Base-by-base conservation (phyloP, 2,888 invertebrate genomes). In the Drosophila diplacantha region DNA sequence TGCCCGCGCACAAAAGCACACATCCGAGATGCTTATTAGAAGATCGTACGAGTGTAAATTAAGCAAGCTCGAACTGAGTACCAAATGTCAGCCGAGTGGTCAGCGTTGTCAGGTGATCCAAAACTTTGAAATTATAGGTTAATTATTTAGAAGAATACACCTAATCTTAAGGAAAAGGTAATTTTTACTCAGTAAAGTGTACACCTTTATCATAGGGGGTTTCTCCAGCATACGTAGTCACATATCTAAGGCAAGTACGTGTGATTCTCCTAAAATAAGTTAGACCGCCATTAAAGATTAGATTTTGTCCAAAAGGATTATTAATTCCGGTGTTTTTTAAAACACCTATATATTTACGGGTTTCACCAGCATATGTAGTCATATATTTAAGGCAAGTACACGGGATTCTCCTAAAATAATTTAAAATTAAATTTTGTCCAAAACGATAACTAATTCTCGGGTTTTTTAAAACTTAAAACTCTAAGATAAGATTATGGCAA, bases 1-100 rank as follows among this genome's bases (percentile, higher is more conserved):
- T n/a, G 34, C 43, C 41, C 34, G 66, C 52, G 49, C 24, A 24
- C 24, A 41, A 62, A 38, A 52, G 20, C 52, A 53, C 38, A 49
- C 37, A 51, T 46, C 47, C 24, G 54, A 59, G 20, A 32, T 49
- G 67, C 68, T 55, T 70, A 70, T 69, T 80, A 73, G 65, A 71
- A 71, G 62, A 81, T 79, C 81, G 71, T 79, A 81, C 79, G 78
- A 78, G 78, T 74, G 65, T 68, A 77, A 80, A 80, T 77, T 77
- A 62, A 71, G 47, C 59, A 60, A 50, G 47, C 38, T 47, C 47
- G 47, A 55, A 9, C 11, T 24, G 53, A 35, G 46, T 46, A 26
- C 38, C 26, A 41, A 57, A 47, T 31, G 32, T 20, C 49, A 64
- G 53, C 18, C 41, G 63, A 47, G 49, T 29, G 7, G 41, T 41